Percentiles rank a stretch among this genome's conserved stretches.
phyloP scores from a whole-genome alignment of 2,888 invertebrate genomes.

The Catocala nupta region DNA sequence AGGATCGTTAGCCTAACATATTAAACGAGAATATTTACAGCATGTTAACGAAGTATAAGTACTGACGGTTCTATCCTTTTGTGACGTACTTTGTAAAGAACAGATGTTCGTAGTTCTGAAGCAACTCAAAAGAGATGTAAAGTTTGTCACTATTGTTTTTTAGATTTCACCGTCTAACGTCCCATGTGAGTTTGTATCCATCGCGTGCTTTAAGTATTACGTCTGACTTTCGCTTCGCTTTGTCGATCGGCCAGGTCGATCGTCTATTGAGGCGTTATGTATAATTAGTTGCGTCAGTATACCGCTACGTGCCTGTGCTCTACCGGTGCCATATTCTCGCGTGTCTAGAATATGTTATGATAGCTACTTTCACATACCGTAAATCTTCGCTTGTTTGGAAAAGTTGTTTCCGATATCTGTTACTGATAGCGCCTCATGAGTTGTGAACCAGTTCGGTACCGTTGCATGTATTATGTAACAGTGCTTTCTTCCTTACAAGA shows the following conservation, averaged over 20 bases:
- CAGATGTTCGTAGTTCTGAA: background rate
- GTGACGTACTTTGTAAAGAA: background rate
- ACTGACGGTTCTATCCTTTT: no score
- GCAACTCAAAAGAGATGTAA: no score
- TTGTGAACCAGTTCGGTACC: conserved; percentile 3
- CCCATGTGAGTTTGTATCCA: conserved; percentile 23
- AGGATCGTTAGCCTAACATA: no score
- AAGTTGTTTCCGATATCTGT: conserved; percentile 31
- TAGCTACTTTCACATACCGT: conserved; percentile 78
- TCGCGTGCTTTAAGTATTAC: conserved; percentile 61
- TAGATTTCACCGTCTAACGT: conserved; percentile 27
- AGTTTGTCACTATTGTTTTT: conserved; percentile 10
- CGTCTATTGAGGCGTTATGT: conserved; percentile 73
- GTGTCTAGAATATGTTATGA: conserved; percentile 79
- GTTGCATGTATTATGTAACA: conserved; percentile 5
- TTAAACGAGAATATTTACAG: no score
- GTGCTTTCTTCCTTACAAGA: background rate
- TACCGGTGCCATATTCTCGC: conserved; percentile 72
- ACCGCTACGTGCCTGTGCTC: conserved; percentile 71
- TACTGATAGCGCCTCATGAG: conserved; percentile 16
- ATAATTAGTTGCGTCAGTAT: conserved; percentile 84
- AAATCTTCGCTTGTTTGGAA: conserved; percentile 60
- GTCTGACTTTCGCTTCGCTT: conserved; percentile 73
- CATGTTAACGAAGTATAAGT: no score
- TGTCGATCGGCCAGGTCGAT: conserved; percentile 59